These are phyloP conservation scores for Desoria tigrina DNA, from an alignment of 2,888 invertebrate species.

Conservation along the genomic window DNA sequence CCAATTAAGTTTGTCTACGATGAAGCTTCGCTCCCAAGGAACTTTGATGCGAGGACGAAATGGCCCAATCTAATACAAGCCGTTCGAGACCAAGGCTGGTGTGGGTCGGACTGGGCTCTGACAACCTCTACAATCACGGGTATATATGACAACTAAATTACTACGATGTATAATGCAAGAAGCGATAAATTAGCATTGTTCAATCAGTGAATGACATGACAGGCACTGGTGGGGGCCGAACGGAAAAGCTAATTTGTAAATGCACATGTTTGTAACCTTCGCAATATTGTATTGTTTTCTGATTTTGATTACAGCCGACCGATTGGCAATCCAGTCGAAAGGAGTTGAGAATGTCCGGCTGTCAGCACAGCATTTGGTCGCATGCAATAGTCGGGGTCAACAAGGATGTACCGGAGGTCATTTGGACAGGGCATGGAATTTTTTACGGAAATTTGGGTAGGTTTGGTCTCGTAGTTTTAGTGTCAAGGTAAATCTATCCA, in stretches of 20 bases:
- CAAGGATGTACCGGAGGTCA: slow-evolving; percentile 84
- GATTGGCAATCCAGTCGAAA: slow-evolving; percentile 80
- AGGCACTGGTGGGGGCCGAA: slow-evolving; percentile 1
- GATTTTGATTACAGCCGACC: slow-evolving; percentile 55
- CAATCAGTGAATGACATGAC: slow-evolving; percentile 12
- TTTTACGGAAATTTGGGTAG: slow-evolving; percentile 69
- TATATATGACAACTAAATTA: slow-evolving; percentile 25
- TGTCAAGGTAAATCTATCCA: no score
- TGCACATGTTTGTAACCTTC: background rate
- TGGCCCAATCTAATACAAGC: slow-evolving; percentile 76
- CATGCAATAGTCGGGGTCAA: slow-evolving; percentile 77
- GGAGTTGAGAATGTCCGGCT: slow-evolving; percentile 72
- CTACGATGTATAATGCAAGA: background rate
- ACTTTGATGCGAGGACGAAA: slow-evolving; percentile 73
- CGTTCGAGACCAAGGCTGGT: slow-evolving; percentile 66
- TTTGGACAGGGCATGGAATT: slow-evolving; percentile 90
- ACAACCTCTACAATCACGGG: slow-evolving; percentile 73
- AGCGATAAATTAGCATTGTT: background rate
- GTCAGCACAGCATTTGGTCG: slow-evolving; percentile 82
- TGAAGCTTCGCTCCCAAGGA: slow-evolving; percentile 64
- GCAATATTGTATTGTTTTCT: background rate
- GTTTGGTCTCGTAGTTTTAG: no score
- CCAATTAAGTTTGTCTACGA: slow-evolving; percentile 60
- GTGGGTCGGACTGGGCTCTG: slow-evolving; percentile 92
- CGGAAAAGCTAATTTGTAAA: slow-evolving; percentile 6